These are phyloP conservation scores for Reinhardtius hippoglossoides DNA, from an alignment of 2,113 vertebrate species.

Conservation along the genomic window DNA sequence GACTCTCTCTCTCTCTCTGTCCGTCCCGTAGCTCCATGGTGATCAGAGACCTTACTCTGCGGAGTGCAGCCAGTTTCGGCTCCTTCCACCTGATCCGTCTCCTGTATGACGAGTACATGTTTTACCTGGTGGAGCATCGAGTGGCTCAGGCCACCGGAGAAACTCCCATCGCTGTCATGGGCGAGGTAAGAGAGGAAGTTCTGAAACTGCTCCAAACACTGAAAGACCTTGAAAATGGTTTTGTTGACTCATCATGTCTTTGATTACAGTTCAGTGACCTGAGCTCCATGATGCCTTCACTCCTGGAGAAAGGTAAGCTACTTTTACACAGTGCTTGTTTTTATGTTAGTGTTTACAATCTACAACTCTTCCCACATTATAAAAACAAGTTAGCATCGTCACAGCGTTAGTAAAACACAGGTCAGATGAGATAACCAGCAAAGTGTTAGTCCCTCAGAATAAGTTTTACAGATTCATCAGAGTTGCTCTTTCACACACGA, in stretches of 20 bases:
- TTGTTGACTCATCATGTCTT: slow-evolving; percentile 16
- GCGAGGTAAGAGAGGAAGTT: slow-evolving; percentile 85
- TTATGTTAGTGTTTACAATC: background rate
- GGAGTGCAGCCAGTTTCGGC: slow-evolving; percentile 96
- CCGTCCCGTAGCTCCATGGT: slow-evolving; percentile 92
- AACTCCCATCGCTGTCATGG: slow-evolving; percentile 97
- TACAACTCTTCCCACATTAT: too few relatives aligned
- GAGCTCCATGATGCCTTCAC: slow-evolving; percentile 88
- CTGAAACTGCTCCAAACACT: background rate
- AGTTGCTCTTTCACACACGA: too few relatives aligned
- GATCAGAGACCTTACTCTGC: slow-evolving; percentile 96
- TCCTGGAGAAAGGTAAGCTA: slow-evolving; percentile 91
- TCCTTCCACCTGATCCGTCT: slow-evolving; percentile 98
- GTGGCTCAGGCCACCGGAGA: slow-evolving; percentile 95
- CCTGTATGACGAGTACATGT: slow-evolving; percentile 99
- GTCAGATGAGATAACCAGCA: too few relatives aligned
- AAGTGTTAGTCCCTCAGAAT: too few relatives aligned
- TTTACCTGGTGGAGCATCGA: slow-evolving; percentile 97
- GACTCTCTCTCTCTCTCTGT: background rate
- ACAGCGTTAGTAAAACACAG: too few relatives aligned
- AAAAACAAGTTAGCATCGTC: too few relatives aligned
- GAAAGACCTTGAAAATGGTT: background rate
- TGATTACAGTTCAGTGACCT: slow-evolving; percentile 91
- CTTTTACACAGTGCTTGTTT: background rate
- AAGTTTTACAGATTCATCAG: too few relatives aligned